Base-by-base conservation (phyloP, 2,797 vertebrate species). In the Acanthiza pusilla region DNA sequence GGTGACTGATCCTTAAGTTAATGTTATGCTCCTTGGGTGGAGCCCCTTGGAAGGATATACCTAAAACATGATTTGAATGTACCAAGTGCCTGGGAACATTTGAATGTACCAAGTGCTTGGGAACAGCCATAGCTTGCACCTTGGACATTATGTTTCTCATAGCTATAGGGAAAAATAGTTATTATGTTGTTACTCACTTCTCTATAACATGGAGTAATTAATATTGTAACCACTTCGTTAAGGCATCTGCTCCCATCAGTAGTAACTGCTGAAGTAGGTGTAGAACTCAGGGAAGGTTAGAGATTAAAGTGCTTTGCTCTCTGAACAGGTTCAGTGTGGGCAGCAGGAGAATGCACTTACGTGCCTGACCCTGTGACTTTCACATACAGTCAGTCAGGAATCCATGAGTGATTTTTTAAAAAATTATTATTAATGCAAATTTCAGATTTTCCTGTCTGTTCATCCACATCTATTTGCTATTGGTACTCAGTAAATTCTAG, bases 111-210 rank as follows among this genome's bases (percentile, higher is more conserved):
- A 0, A 36, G 25, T 65, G 29, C 66, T 14, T 85, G 70, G 67
- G 43, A 87, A 72, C 60, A 82, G 63, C 63, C 29, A 8, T 71
- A 70, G 85, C 13, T 77, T 85, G 26, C 13, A 58, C 51, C 23
- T 60, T 83, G 65, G 67, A 60, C 63, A 15, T 70, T 60, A 20
- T 84, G 92, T 91, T 95, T 93, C 73, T 81, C 48, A 76, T 81
- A 86, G 60, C 68, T 88, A 15, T 72, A 26, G 43, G 89, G 85
- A 4, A 90, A 91, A 75, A 51, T 32, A 92, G 50, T 77, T 93
- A 72, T 93, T 94, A 87, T 23, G 36, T 85, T 92, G 26, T 82
- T 90, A 77, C 32, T 86, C 27, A 23, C 13, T 79, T 16, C 17
- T 78, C 27, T 54, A 1, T 71, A 77, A 87, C 23, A 54, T n/a